These are phyloP conservation scores for Nebria ingens DNA, from an alignment of 1,140 invertebrate species.

Conservation along the genomic window DNA sequence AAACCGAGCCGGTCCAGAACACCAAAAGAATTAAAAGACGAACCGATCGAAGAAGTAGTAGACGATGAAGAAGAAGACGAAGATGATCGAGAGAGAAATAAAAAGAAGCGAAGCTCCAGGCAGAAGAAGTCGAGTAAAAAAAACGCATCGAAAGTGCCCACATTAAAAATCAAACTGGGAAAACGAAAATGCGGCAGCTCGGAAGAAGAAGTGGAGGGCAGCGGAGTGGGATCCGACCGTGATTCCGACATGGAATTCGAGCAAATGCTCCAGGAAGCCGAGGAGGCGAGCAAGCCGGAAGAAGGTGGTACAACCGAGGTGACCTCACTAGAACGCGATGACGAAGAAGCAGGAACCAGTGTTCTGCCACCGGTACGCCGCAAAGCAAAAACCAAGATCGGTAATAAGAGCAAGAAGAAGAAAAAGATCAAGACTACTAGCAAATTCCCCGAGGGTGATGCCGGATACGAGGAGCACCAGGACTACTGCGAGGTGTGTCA, in stretches of 20 bases:
- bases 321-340: constrained; percentile 8
- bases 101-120: constrained; percentile 43
- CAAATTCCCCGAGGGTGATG: constrained; percentile 77
- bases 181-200: constrained; percentile 82
- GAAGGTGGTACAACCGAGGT: no score
- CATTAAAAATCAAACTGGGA: constrained; percentile 89
- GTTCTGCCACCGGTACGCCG: constrained; percentile 49
- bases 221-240: constrained; percentile 58
- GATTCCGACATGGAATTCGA: constrained; percentile 92
- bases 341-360: no score
- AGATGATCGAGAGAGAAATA: constrained; percentile 45
- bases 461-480: constrained; percentile 87
- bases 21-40: constrained; percentile 35
- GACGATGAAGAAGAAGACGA: constrained; percentile 71
- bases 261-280: constrained; percentile 84
- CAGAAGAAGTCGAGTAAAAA: constrained; percentile 49
- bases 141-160: constrained; percentile 77
- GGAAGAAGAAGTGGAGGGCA: constrained; percentile 73
- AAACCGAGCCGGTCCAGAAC: constrained; percentile 44
- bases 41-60: constrained; percentile 40
- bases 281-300: constrained; percentile 41
- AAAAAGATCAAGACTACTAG: constrained; percentile 80
- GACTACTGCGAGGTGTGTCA: constrained; percentile 99
- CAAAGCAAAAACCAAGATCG: constrained; percentile 88
- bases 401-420: constrained; percentile 84